Evolutionary conservation across 2,888 invertebrate species (phyloP).

Genomic region (Phyllotreta cruciferae): DNA sequence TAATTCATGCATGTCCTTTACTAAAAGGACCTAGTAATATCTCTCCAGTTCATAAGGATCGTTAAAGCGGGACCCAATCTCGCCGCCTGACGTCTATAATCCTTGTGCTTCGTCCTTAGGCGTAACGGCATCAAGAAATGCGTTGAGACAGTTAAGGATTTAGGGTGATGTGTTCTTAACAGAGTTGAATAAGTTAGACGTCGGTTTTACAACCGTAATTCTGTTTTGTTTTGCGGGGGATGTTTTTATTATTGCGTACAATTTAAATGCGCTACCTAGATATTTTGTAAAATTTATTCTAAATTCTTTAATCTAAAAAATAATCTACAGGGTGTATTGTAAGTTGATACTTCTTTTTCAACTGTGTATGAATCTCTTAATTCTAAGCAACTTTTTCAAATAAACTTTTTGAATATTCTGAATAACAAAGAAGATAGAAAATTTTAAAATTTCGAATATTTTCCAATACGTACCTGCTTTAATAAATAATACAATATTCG

Average conservation of each 20-base stretch:
- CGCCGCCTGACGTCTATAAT: conserved; percentile 45
- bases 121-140: conserved; percentile 55
- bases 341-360: too few relatives aligned
- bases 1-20: conserved; percentile 21
- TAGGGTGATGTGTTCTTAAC: conserved; percentile 52
- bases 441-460: too few relatives aligned
- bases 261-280: too few relatives aligned
- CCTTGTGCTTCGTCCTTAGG: conserved; percentile 52
- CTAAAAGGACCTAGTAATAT: conserved; percentile 41
- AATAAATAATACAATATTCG: too few relatives aligned
- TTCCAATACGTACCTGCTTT: too few relatives aligned
- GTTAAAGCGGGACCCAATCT: conserved; percentile 38
- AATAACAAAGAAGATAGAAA: too few relatives aligned
- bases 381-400: too few relatives aligned
- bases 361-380: too few relatives aligned
- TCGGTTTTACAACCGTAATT: conserved; percentile 50
- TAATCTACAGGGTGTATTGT: too few relatives aligned
- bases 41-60: conserved; percentile 44
- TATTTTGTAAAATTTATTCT: too few relatives aligned
- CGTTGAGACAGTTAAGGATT: conserved; percentile 55
- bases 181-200: conserved; percentile 53
- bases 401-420: too few relatives aligned
- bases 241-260: background rate
- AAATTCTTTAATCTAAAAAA: too few relatives aligned
- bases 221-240: conserved; percentile 18